Conservation (phyloP, 2,797 vertebrate species). For the Perodicticus potto region DNA sequence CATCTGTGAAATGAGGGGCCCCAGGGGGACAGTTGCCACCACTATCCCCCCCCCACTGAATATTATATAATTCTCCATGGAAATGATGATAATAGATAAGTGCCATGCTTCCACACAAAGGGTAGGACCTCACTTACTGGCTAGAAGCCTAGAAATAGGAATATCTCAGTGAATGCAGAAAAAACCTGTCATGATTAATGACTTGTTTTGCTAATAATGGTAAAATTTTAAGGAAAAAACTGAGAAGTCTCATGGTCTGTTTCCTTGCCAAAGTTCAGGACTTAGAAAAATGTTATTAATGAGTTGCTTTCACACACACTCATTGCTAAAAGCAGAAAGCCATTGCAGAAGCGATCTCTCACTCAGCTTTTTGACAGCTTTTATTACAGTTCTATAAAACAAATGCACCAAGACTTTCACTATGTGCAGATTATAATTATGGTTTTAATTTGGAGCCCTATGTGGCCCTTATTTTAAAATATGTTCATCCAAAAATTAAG, state of each 20-base stretch:
- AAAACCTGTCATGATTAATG: neutral
- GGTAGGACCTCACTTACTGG: neutral
- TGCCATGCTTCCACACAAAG: neutral
- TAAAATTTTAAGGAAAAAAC: constrained; percentile 34
- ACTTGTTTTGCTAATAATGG: neutral
- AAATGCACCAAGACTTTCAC: neutral
- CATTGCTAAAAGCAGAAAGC: neutral
- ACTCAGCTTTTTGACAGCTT: neutral
- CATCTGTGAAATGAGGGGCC: constrained; percentile 60
- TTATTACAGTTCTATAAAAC: neutral
- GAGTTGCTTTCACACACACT: neutral
- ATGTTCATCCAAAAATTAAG: constrained; percentile 36
- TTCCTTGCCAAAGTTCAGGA: neutral
- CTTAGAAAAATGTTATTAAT: neutral
- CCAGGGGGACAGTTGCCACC: neutral
- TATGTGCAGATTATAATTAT: neutral
- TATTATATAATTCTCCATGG: constrained; percentile 58
- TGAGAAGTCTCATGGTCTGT: neutral
- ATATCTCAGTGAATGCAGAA: neutral
- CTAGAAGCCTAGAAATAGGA: neutral
- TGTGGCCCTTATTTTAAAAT: constrained; percentile 33
- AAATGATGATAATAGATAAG: constrained; percentile 45
- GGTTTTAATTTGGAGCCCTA: neutral
- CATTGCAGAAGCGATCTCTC: neutral
- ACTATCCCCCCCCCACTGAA: neutral